Conservation (phyloP, 1,140 invertebrate species). For the Tribolium madens region DNA sequence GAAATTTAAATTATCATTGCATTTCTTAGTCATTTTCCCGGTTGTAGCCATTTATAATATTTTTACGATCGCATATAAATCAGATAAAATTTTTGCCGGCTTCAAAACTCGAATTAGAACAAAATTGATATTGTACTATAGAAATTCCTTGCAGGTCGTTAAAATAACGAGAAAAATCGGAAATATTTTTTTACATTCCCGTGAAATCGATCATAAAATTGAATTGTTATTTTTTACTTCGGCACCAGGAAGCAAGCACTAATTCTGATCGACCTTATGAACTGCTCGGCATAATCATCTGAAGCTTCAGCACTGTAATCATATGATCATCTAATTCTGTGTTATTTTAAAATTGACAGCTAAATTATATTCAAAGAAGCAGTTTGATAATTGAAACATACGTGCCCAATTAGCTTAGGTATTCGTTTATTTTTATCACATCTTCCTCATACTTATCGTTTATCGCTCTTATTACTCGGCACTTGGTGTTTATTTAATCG, state of each 20-base stretch:
- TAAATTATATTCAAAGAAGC: constrained; percentile 20
- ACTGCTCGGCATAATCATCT: constrained; percentile 17
- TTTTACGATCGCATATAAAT: neutral
- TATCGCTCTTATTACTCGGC: too few species aligned
- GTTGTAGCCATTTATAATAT: neutral
- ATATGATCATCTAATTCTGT: constrained; percentile 24
- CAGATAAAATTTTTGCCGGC: too few species aligned
- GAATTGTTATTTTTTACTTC: neutral
- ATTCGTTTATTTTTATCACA: constrained; percentile 10
- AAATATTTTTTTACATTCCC: too few species aligned
- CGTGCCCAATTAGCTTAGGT: constrained; percentile 6
- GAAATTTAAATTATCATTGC: neutral
- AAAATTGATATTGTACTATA: too few species aligned
- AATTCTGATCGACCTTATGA: constrained; percentile 24
- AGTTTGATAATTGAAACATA: constrained; percentile 30
- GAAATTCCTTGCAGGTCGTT: too few species aligned
- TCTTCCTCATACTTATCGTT: neutral
- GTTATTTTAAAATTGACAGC: constrained; percentile 32
- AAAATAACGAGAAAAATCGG: too few species aligned
- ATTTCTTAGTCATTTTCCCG: neutral
- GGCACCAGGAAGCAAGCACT: constrained; percentile 3
- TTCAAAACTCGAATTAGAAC: too few species aligned
- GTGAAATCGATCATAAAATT: neutral
- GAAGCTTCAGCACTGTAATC: constrained; percentile 7
- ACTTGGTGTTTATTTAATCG: too few species aligned